Evolutionary conservation across 1,140 invertebrate genomes (phyloP).

Genomic region (Drepana arcuata): DNA sequence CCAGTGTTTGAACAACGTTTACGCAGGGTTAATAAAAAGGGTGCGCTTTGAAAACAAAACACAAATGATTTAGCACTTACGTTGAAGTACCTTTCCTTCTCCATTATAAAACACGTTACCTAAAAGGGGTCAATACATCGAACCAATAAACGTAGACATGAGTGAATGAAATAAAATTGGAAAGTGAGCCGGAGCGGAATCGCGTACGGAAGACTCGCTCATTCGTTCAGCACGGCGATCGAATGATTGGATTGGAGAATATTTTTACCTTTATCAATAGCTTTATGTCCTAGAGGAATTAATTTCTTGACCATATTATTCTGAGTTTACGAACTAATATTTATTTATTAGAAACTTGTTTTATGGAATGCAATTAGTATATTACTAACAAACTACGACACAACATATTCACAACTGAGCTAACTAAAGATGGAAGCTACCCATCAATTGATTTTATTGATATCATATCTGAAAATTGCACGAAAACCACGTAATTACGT

Average conservation of each 20-base stretch:
- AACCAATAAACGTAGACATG: constrained; percentile 1
- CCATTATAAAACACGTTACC: constrained; percentile 17
- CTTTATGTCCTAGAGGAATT: too few relatives aligned
- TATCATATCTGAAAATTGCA: too few relatives aligned
- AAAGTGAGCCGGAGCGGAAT: constrained; percentile 4
- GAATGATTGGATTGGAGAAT: constrained; percentile 4
- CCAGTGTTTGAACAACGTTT: background rate
- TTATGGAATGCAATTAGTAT: too few relatives aligned
- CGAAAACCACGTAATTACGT: too few relatives aligned
- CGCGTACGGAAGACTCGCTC: constrained; percentile 1
- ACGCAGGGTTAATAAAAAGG: constrained; percentile 10
- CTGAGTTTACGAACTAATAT: too few relatives aligned
- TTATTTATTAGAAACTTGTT: too few relatives aligned
- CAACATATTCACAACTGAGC: too few relatives aligned
- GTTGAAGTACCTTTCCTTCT: constrained; percentile 6
- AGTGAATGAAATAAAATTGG: constrained; percentile 10
- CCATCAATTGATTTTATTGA: too few relatives aligned
- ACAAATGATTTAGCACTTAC: constrained; percentile 14
- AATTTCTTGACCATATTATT: too few relatives aligned
- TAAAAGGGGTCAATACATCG: constrained; percentile 14
- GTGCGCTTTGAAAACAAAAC: constrained; percentile 7
- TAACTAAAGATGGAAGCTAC: too few relatives aligned
- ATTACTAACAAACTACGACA: too few relatives aligned
- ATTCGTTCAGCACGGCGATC: background rate
- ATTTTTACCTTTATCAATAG: too few relatives aligned